phyloP scores from a whole-genome alignment of 2,797 vertebrate genomes.

The Cuniculus paca region DNA sequence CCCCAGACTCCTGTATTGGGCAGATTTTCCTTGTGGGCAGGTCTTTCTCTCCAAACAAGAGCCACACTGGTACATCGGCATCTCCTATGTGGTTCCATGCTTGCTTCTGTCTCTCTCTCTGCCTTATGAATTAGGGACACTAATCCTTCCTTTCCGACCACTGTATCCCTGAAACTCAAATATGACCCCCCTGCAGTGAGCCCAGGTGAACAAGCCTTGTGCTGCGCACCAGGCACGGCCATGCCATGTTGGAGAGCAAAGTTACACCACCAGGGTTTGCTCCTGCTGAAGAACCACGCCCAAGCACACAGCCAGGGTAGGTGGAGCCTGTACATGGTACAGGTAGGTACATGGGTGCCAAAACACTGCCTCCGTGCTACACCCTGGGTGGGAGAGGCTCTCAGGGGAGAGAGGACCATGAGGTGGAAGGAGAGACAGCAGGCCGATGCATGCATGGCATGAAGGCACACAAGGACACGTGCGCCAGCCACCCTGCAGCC shows the following conservation, averaged over 20 bases:
- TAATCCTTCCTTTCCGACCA: neutral
- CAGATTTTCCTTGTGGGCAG: neutral
- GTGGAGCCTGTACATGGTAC: too few relatives aligned
- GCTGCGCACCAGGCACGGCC: neutral
- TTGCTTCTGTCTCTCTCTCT: neutral
- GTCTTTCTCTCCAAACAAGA: neutral
- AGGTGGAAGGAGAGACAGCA: neutral
- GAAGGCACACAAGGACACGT: neutral
- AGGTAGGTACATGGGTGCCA: neutral
- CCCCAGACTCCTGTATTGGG: neutral
- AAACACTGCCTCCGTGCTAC: neutral
- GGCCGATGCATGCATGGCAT: neutral
- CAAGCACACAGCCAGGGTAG: neutral
- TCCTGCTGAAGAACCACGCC: too few relatives aligned
- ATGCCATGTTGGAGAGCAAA: rapidly evolving
- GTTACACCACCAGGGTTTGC: neutral
- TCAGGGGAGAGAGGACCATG: neutral
- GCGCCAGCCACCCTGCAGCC: neutral
- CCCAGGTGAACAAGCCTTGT: too few relatives aligned
- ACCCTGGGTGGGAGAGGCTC: neutral
- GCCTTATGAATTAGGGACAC: neutral
- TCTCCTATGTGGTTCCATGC: neutral
- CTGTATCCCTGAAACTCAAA: neutral
- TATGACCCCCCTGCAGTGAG: neutral
- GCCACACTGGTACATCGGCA: rapidly evolving